These are phyloP conservation scores for Quadriops clusia DNA, from an alignment of 2,888 invertebrate genomes.

Conservation along the genomic window DNA sequence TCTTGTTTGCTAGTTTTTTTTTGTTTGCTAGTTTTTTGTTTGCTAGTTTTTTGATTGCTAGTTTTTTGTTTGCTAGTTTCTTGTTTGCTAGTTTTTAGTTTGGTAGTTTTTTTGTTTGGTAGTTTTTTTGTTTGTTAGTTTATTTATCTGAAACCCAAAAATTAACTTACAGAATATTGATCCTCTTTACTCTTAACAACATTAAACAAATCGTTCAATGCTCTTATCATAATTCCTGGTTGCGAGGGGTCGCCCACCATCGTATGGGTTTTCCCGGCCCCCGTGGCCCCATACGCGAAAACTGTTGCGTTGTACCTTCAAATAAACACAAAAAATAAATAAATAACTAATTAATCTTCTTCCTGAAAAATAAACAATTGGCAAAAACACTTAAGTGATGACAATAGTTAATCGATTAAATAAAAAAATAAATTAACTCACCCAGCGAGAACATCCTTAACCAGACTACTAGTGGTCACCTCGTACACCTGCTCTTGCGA, in stretches of 20 bases:
- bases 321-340: constrained; percentile 15
- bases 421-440: constrained; percentile 21
- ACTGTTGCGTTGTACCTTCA: constrained; percentile 88
- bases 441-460: constrained; percentile 66
- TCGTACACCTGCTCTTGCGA: constrained; percentile 83
- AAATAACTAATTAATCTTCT: no score
- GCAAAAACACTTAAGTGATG: not conserved
- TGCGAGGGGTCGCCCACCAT: constrained; percentile 61
- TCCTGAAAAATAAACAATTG: not conserved
- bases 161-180: constrained; percentile 49
- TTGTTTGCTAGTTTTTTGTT: no score
- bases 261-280: constrained; percentile 85
- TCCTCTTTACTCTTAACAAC: constrained; percentile 51
- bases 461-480: constrained; percentile 72
- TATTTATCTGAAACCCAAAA: no score
- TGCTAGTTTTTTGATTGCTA: no score
- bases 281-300: constrained; percentile 90
- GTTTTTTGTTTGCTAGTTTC: no score
- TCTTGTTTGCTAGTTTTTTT: no score
- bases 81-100: no score
- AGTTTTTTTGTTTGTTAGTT: no score
- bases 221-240: constrained; percentile 80
- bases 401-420: constrained; percentile 1
- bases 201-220: constrained; percentile 72
- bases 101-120: no score